Base-by-base conservation (phyloP, 2,888 invertebrate genomes). In the Anarsia innoxiella region DNA sequence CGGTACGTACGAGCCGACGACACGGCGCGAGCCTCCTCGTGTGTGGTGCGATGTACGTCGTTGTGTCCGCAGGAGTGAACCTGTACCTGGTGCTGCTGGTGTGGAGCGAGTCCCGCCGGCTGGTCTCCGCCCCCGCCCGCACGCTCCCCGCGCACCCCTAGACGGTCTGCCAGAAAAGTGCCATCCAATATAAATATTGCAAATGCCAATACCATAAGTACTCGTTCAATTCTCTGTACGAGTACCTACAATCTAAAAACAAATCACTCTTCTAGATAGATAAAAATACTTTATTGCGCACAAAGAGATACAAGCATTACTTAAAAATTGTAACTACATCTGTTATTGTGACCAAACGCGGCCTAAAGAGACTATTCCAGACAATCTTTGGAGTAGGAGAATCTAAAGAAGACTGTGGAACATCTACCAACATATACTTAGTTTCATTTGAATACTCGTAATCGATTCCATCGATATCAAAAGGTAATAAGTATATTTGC, bases 81-180 rank as follows among this genome's bases (percentile, higher is more conserved):
- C 36, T 73, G 23, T 78, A 78, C 50, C 53, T 73, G 0, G 48
- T 75, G 13, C 71, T 67, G 42, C 46, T 78, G 33, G 76, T 77
- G 0, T 72, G 62, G 49, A 73, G 61, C 45, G 12, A 12, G 19
- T 8, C 32, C 23, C 23, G 9, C 23, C 10, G 13, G 5, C 12
- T 12, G n/a, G 4, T 19, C 19, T 8, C 19, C 19, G 4, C 4
- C 4, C 19, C 19, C 19, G 19, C 19, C 4, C 19, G 4, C 19
- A 8, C 19, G 19, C 19, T 19, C 8, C 8, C 19, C 19, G 4
- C 19, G 19, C 19, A 19, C 8, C 3, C 4, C 19, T 19, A 8
- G 19, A 19, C 19, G 8, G 4, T 19, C 8, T 19, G 8, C 8
- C 4, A n/a, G n/a, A n/a, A n/a, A n/a, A n/a, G n/a, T n/a, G n/a